phyloP scores from a whole-genome alignment of 2,113 vertebrate species.

The Alligator mississippiensis region DNA sequence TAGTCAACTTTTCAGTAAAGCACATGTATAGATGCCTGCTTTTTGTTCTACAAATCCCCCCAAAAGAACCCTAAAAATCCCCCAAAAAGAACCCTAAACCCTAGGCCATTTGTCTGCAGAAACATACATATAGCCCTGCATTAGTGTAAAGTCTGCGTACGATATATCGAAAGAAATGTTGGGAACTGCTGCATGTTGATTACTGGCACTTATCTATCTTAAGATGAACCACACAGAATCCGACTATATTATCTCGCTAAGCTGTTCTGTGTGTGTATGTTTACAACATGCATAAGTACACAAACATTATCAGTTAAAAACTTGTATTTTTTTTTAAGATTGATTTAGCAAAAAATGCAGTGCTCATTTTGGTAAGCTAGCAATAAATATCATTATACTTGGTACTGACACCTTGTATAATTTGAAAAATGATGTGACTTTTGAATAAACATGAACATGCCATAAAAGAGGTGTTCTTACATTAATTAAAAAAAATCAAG shows the following conservation, averaged over 20 bases:
- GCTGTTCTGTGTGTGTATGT: background rate
- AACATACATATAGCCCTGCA: background rate
- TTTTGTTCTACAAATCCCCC: fast-evolving
- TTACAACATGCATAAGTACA: background rate
- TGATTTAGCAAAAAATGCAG: background rate
- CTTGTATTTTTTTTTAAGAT: background rate
- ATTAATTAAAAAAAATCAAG: constrained; percentile 74
- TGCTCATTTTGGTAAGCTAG: constrained; percentile 50
- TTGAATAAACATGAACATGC: constrained; percentile 67
- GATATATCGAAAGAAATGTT: fast-evolving
- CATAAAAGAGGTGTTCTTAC: constrained; percentile 70
- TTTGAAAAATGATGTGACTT: constrained; percentile 77
- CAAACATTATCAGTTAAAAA: background rate
- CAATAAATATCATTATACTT: constrained; percentile 51
- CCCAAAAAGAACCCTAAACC: background rate
- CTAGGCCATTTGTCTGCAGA: background rate
- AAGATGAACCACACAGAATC: background rate
- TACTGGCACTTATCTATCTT: background rate
- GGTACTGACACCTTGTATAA: constrained; percentile 72
- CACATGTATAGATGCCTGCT: too few relatives aligned
- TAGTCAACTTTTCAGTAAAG: too few relatives aligned
- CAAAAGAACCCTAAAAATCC: background rate
- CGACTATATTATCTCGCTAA: background rate
- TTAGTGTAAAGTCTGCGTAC: fast-evolving
- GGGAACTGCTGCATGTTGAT: fast-evolving